Percentiles rank a stretch among this genome's conserved stretches.
Conservation (phyloP, 2,888 invertebrate species). For the Trichacis sp. region DNA sequence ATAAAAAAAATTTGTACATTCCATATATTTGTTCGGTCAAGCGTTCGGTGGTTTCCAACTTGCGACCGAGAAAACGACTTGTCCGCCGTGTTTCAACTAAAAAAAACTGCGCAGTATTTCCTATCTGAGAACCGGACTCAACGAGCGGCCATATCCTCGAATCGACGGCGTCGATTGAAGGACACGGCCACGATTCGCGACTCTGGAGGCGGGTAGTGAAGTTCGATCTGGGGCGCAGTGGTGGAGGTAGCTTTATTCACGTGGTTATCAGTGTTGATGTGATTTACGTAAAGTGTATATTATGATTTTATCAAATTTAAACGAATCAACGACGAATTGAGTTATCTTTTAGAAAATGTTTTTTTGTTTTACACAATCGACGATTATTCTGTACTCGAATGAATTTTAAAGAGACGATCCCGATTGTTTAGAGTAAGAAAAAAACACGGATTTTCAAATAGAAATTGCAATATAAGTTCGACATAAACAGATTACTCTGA, state of each 20-base stretch:
- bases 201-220: neutral
- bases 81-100: constrained; percentile 46
- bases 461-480: too few species aligned
- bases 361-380: too few species aligned
- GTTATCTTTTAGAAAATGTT: too few species aligned
- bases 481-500: too few species aligned
- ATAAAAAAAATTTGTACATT: constrained; percentile 86
- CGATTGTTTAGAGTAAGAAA: too few species aligned
- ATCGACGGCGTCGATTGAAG: constrained; percentile 44
- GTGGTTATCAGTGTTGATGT: neutral
- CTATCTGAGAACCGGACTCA: constrained; percentile 52
- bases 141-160: constrained; percentile 54
- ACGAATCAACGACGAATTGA: too few species aligned
- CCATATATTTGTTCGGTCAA: constrained; percentile 70
- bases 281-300: neutral
- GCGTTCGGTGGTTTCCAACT: constrained; percentile 8
- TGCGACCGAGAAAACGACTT: constrained; percentile 2
- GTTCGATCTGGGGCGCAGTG: constrained; percentile 15
- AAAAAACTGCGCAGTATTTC: constrained; percentile 57
- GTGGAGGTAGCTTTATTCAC: constrained; percentile 9
- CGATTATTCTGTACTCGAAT: too few species aligned
- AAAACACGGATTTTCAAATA: too few species aligned
- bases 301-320: neutral
- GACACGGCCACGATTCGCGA: constrained; percentile 46
- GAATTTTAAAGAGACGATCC: too few species aligned